Evolutionary conservation across 2,797 vertebrate genomes (phyloP), one percentile per base, ranked within the genome.

Genomic region (Urosaurus nigricauda): DNA sequence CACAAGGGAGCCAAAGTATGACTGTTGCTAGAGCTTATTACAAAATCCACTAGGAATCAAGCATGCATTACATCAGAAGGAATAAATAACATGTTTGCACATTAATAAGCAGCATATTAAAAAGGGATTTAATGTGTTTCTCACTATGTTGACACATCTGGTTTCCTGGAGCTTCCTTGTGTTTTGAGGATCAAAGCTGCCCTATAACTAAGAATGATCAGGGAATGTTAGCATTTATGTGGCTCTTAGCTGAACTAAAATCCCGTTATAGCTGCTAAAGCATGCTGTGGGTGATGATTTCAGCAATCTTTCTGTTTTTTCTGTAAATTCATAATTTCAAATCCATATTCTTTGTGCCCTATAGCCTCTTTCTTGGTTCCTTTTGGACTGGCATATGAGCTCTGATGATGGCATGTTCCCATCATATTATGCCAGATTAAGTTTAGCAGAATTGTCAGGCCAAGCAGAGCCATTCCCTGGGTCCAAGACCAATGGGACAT

Each of bases 31-130:
- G 2, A 37, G 71, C 43, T 53, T 74, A 56, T 47, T n/a, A 40
- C 29, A 81, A 74, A 87, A 43, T 65, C 51, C 26, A 68, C 29
- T 21, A 56, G 77, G 60, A 71, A 86, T 82, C 73, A 58, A 88
- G 88, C 35, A 65, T 29, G 43, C 71, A 73, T 73, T 78, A 83
- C 56, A 51, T 85, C 83, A 65, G 65, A 79, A 87, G 40, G 37
- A 80, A 87, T 58, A 91, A 83, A 65, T 60, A 81, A 88, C 19
- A 32, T 56, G 77, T 47, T 75, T 75, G 16, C 37, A 81, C 58
- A 77, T 85, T 73, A 88, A 40, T 71, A 60, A 71, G 65, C 24
- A 47, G 19, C 24, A 13, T 63, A 78, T 79, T 86, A 63, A 78
- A 78, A 88, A 40, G 60, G 80, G 40, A 70, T 77, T 85, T 60